Evolutionary conservation across 2,888 invertebrate species (phyloP), one percentile per base, ranked within the genome.

Genomic region (Poecilobothrus nobilitatus): DNA sequence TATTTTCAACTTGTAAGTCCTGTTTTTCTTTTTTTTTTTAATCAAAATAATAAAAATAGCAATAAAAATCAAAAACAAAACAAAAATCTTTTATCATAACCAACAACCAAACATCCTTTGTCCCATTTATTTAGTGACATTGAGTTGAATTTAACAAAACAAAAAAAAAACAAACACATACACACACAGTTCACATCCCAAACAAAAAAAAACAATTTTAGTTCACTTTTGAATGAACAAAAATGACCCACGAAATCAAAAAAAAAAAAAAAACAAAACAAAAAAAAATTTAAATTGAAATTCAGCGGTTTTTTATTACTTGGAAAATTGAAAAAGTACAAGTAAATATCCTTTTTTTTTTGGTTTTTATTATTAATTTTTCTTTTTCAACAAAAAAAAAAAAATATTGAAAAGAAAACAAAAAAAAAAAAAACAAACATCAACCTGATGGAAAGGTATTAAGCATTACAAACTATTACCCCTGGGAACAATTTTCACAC

Each of bases 261-360:
- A 41, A 41, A 27, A 27, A 37, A 3, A 37, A 37, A 37, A 37
- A 12, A 53, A 53, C 7, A 9, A 53, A 53, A 53, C 1, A 53
- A 18, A 2, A 15, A 18, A 53, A 53, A 12, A 1, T 18, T n/a
- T 3, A 53, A 53, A 18, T 53, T 9, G 18, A 53, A 53, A 53
- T 53, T 53, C 53, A 53, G 53, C 53, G 53, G 53, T 53, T 53
- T 53, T 53, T 53, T 53, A 53, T 53, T 53, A 53, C 53, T 53
- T 18, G 53, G 53, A 53, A 53, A 53, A 53, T 53, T 53, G 53
- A 53, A 53, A 53, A 53, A 6, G 15, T 18, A 53, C 9, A n/a
- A 53, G 53, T 18, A 53, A 18, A 53, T 18, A 53, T 37, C 37
- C 37, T 37, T 37, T 37, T 37, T 27, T 27, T 37, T 37, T 37